A percentile compares a stretch with the other conserved stretches of the same genome.
Evolutionary conservation across 2,113 vertebrate species (phyloP).

Genomic region (Corydoras maculifer): DNA sequence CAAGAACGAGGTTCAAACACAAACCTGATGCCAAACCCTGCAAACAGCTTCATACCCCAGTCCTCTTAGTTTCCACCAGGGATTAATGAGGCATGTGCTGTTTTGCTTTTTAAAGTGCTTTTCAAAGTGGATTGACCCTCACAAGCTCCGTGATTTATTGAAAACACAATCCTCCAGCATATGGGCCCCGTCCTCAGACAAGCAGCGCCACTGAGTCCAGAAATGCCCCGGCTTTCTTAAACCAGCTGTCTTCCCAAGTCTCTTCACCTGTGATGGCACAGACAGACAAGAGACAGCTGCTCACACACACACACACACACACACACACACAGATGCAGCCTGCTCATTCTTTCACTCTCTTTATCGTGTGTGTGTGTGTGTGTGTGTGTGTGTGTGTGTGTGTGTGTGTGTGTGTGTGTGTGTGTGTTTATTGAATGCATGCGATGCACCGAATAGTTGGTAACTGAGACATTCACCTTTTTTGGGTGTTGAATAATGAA

Average conservation of each 20-base stretch:
- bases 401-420: too few relatives aligned
- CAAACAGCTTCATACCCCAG: too few relatives aligned
- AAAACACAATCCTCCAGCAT: conserved; percentile 50
- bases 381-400: too few relatives aligned
- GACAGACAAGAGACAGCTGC: conserved; percentile 35
- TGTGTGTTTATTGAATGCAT: background rate
- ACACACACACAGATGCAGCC: too few relatives aligned
- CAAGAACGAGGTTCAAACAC: background rate
- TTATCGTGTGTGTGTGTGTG: background rate
- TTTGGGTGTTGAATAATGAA: too few relatives aligned
- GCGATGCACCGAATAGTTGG: too few relatives aligned
- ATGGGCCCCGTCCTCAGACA: conserved; percentile 33
- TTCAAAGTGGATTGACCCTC: conserved; percentile 37
- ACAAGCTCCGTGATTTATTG: conserved; percentile 39
- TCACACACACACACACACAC: background rate
- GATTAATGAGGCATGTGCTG: conserved; percentile 37
- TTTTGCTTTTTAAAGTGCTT: conserved; percentile 35
- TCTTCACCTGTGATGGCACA: conserved; percentile 3
- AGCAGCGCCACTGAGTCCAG: conserved; percentile 22
- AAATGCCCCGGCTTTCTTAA: conserved; percentile 21
- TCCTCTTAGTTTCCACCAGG: background rate
- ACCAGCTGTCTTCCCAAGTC: conserved; percentile 13
- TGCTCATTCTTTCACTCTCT: too few relatives aligned
- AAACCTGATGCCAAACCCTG: background rate
- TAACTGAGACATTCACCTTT: too few relatives aligned